Conservation (phyloP, 2,797 vertebrate genomes). For the Sebastes steindachneri region DNA sequence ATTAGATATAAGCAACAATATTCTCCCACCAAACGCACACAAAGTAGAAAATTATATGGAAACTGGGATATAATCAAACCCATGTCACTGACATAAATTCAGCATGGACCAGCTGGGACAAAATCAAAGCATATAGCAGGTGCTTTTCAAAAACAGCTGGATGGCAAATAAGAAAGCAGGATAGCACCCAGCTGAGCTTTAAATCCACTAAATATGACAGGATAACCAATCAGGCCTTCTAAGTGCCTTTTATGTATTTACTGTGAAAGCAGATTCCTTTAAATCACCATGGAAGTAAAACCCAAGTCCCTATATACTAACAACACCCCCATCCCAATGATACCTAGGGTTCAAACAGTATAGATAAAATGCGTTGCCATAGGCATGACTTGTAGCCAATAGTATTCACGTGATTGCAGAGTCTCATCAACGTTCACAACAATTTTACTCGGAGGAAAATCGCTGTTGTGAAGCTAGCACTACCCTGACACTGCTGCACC, state of each 20-base stretch:
- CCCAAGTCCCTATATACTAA: constrained; percentile 41
- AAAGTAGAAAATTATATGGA: constrained; percentile 54
- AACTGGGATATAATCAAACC: constrained; percentile 53
- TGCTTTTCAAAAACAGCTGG: constrained; percentile 57
- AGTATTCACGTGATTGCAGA: constrained; percentile 61
- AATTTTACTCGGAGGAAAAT: constrained; percentile 13
- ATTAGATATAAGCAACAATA: constrained; percentile 44
- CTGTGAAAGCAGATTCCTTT: constrained; percentile 41
- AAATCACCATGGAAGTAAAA: constrained; percentile 58
- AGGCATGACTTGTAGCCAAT: constrained; percentile 50
- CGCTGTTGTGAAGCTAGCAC: constrained; percentile 10
- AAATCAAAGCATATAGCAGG: constrained; percentile 47
- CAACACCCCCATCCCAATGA: constrained; percentile 43
- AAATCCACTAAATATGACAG: constrained; percentile 41
- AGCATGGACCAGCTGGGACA: constrained; percentile 46
- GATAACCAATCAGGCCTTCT: constrained; percentile 46
- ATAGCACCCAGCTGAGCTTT: constrained; percentile 51
- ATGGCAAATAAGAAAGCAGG: constrained; percentile 58
- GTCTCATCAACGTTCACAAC: constrained; percentile 22
- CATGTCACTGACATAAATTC: constrained; percentile 50
- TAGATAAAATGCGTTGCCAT: constrained; percentile 48
- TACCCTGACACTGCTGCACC: constrained; percentile 25
- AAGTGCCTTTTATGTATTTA: constrained; percentile 55
- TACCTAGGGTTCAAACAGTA: constrained; percentile 51
- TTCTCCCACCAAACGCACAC: constrained; percentile 57